A percentile compares a stretch with the other conserved stretches of the same genome.
Evolutionary conservation across 2,888 invertebrate species (phyloP).

Genomic region (Sceliomorpha sp.): DNA sequence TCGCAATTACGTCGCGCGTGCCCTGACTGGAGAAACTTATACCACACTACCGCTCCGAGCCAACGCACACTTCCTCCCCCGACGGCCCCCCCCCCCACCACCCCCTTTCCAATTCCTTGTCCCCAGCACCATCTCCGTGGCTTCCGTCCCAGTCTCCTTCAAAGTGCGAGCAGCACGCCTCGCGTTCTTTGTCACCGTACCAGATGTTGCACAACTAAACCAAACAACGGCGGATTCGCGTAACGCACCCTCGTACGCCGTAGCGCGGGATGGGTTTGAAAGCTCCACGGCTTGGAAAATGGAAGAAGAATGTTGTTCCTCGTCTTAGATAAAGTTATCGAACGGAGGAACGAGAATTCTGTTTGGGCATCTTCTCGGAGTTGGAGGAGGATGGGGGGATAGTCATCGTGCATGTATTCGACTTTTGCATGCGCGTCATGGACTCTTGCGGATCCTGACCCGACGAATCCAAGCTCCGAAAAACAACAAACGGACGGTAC

Average conservation of each 20-base stretch:
- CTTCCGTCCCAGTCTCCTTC: conserved; percentile 30
- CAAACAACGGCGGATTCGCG: conserved; percentile 57
- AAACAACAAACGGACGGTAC: too few relatives aligned
- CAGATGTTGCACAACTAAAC: conserved; percentile 68
- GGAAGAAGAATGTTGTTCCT: conserved; percentile 13
- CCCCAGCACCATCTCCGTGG: conserved; percentile 44
- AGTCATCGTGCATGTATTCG: too few relatives aligned
- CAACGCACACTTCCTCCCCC: conserved; percentile 28
- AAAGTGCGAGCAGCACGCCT: conserved; percentile 18
- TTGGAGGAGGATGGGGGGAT: too few relatives aligned
- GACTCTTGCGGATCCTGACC: too few relatives aligned
- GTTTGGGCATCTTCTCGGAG: neutral
- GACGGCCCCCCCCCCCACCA: conserved; percentile 31
- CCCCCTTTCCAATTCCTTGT: too few relatives aligned
- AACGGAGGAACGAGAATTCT: conserved; percentile 2
- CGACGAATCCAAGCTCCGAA: too few relatives aligned
- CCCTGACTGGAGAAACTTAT: conserved; percentile 75
- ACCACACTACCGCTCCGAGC: conserved; percentile 67
- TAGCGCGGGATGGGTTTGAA: too few relatives aligned
- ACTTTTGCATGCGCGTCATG: too few relatives aligned
- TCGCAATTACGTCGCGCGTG: conserved; percentile 79
- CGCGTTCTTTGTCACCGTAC: conserved; percentile 61
- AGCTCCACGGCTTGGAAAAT: conserved; percentile 7
- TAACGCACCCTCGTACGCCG: conserved; percentile 19
- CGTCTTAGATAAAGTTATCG: conserved; percentile 8